A percentile compares a stretch with the other conserved stretches of the same genome.
phyloP scores from a whole-genome alignment of 2,888 invertebrate genomes.

The Pristionchus arcanus region DNA sequence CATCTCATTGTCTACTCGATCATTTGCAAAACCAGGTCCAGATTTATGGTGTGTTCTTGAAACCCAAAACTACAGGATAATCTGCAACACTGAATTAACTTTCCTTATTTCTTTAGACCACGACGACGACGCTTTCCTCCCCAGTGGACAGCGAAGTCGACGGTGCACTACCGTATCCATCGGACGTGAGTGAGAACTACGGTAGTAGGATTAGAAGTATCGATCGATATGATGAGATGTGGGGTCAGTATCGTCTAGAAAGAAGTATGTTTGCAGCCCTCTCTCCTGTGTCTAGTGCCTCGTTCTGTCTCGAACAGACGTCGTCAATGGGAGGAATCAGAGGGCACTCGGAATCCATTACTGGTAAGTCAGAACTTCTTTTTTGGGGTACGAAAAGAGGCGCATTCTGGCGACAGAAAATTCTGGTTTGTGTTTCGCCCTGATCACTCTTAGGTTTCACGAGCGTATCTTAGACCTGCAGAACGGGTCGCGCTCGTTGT shows the following conservation, averaged over 20 bases:
- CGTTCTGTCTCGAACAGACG: constrained; percentile 15
- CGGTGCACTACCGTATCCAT: constrained; percentile 37
- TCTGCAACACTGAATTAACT: not conserved
- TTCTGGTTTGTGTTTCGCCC: too few species aligned
- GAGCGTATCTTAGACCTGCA: too few species aligned
- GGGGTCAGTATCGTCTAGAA: too few species aligned
- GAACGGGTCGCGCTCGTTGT: too few species aligned
- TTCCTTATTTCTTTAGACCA: not conserved
- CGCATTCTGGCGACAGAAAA: too few species aligned
- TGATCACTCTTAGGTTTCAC: too few species aligned
- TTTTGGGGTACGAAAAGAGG: too few species aligned
- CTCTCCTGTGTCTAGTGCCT: not conserved
- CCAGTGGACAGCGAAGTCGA: constrained; percentile 41
- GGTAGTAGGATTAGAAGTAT: not conserved
- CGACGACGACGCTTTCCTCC: not conserved
- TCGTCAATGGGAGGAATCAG: not conserved
- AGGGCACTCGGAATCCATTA: constrained; percentile 38
- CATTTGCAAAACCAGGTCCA: too few species aligned
- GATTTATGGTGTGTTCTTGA: not conserved
- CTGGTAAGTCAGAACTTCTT: not conserved
- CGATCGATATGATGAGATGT: not conserved
- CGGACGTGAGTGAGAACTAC: constrained; percentile 46
- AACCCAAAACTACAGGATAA: not conserved
- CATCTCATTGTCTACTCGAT: too few species aligned
- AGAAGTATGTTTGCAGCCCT: not conserved